These are phyloP conservation scores for Micromys minutus DNA, from an alignment of 2,113 vertebrate species.

Conservation along the genomic window DNA sequence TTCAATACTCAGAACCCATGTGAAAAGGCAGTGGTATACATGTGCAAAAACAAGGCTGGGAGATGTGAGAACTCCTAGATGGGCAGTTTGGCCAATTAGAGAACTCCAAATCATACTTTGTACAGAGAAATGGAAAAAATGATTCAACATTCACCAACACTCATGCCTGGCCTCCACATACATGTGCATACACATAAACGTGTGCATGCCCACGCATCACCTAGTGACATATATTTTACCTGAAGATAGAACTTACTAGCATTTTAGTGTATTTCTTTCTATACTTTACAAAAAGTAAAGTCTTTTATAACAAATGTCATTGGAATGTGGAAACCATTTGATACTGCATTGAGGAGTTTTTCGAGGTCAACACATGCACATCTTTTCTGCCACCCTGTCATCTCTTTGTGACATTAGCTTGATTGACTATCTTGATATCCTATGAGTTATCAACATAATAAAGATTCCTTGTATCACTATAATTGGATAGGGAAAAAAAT, in stretches of 20 bases:
- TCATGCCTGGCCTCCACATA: no score
- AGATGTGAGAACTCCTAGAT: background rate
- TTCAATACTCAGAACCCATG: background rate
- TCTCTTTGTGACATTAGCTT: background rate
- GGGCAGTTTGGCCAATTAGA: background rate
- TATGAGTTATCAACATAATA: conserved; percentile 1
- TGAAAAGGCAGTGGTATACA: background rate
- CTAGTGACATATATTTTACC: background rate
- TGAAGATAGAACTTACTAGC: background rate
- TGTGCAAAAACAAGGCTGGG: background rate
- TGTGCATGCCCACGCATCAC: background rate
- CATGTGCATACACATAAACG: background rate
- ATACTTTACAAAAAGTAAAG: background rate
- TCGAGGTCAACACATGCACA: background rate
- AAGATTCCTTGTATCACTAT: background rate
- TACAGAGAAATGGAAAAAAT: background rate
- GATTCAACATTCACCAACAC: background rate
- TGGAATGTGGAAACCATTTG: background rate
- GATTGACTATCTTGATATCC: background rate
- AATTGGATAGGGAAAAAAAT: background rate
- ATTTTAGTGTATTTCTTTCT: background rate
- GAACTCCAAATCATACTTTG: background rate
- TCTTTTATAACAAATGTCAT: background rate
- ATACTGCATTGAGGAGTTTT: background rate
- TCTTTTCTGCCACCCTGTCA: background rate